Evolutionary conservation across 2,113 vertebrate genomes (phyloP), one percentile per base, ranked within the genome.

Genomic region (Pleuronectes platessa): DNA sequence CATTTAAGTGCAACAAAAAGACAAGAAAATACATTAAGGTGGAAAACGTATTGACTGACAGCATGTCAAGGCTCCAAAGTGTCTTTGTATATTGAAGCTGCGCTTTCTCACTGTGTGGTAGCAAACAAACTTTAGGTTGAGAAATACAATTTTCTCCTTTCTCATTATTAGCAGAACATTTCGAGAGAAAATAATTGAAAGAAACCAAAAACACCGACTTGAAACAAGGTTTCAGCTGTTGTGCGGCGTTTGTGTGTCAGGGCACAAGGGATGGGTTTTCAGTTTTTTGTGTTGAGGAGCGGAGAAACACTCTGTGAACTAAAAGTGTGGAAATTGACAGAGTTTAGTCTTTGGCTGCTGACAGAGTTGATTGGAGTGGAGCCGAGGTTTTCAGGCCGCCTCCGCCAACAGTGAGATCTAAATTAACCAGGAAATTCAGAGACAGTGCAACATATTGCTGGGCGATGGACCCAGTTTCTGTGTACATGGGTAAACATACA

Each of bases 331-430:
- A 74, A 83, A 88, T 63, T 79, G 77, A 84, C 75, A 80, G 69
- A 80, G 83, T 86, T 84, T 76, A 78, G 72, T 88, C 49, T 81
- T 88, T 83, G 84, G 75, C 75, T 74, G 86, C 82, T 79, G 82
- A 85, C 71, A 70, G 79, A 86, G 79, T 60, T 79, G 81, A 87
- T 79, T 81, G 77, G 75, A 86, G 68, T 75, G 4, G 31, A 74
- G 81, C 73, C 45, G 68, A 78, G 78, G 49, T 75, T 88, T 85
- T 71, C 73, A 62, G 77, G 61, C 82, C 67, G 71, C 63, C 71
- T 75, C 55, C 51, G 64, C 62, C 58, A 62, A 85, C 67, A 65
- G 37, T 72, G 74, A 83, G 78, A 79, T 83, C 75, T 74, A 81
- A 83, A 86, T 86, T 67, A 78, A 78, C 42, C 51, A 20, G 31